Evolutionary conservation across 2,888 invertebrate species (phyloP).

Genomic region (Iphiclides podalirius): DNA sequence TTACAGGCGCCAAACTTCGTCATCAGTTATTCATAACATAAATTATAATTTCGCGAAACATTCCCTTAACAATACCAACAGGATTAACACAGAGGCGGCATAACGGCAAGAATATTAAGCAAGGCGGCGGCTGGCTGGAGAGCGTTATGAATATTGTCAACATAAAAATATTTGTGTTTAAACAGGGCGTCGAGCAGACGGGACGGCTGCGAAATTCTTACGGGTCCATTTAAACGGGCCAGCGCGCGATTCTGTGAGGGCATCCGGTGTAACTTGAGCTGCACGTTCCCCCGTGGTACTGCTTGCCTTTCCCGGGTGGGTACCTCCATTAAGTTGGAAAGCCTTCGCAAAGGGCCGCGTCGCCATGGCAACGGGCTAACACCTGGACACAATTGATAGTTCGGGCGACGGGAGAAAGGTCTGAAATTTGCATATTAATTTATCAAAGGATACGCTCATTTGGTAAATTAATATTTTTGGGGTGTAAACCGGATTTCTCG

Average conservation of each 20-base stretch:
- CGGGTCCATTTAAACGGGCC: neutral
- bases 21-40: neutral
- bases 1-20: too few species aligned
- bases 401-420: conserved; percentile 30
- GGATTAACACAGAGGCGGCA: neutral
- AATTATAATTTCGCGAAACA: conserved; percentile 12
- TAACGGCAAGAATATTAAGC: conserved; percentile 16
- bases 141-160: conserved; percentile 23
- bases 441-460: too few species aligned
- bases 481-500: too few species aligned
- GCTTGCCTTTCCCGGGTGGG: conserved; percentile 26
- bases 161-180: conserved; percentile 24
- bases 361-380: conserved; percentile 50
- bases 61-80: conserved; percentile 5
- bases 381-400: conserved; percentile 49
- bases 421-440: conserved; percentile 67
- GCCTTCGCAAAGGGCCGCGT: conserved; percentile 37
- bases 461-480: too few species aligned
- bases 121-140: conserved; percentile 6
- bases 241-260: neutral
- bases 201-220: conserved; percentile 18
- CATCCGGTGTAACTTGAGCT: conserved; percentile 17
- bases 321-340: conserved; percentile 21
- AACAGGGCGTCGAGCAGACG: conserved; percentile 14
- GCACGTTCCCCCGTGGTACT: conserved; percentile 14